Evolutionary conservation across 2,888 invertebrate genomes (phyloP).

Genomic region (Caenorhabditis japonica): DNA sequence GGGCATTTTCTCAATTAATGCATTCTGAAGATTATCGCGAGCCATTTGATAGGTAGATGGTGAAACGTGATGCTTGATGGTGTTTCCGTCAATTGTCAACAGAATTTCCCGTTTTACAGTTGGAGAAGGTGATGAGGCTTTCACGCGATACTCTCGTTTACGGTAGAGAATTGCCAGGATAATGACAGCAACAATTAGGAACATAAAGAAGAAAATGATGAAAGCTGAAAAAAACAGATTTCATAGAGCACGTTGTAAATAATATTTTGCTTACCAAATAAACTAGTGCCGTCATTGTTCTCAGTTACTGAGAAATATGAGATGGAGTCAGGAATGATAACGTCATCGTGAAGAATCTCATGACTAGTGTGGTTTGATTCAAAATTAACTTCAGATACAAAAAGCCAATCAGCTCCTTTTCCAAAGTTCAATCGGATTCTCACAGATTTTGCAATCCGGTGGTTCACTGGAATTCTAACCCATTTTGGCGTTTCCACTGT

Average conservation of each 20-base stretch:
- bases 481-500: constrained; percentile 82
- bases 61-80: constrained; percentile 62
- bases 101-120: constrained; percentile 54
- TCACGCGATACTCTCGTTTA: constrained; percentile 59
- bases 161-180: constrained; percentile 37
- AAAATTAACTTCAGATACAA: constrained; percentile 71
- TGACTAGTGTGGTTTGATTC: constrained; percentile 59
- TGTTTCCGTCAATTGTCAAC: constrained; percentile 59
- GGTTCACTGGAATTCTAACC: constrained; percentile 86
- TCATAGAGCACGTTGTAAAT: constrained; percentile 1
- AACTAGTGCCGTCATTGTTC: constrained; percentile 44
- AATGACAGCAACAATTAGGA: constrained; percentile 44
- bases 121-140: constrained; percentile 63
- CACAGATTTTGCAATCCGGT: constrained; percentile 86
- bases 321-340: constrained; percentile 45
- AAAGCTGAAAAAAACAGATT: constrained; percentile 32
- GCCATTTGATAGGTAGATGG: constrained; percentile 68
- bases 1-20: constrained; percentile 64
- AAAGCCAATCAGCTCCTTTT: constrained; percentile 65
- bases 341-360: constrained; percentile 43
- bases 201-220: constrained; percentile 46
- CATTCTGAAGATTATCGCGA: constrained; percentile 65
- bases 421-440: constrained; percentile 63
- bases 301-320: constrained; percentile 55
- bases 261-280: constrained; percentile 33